Percentiles rank a stretch among this genome's conserved stretches.
Evolutionary conservation across 2,797 vertebrate species (phyloP).

Genomic region (Halcyon badia): DNA sequence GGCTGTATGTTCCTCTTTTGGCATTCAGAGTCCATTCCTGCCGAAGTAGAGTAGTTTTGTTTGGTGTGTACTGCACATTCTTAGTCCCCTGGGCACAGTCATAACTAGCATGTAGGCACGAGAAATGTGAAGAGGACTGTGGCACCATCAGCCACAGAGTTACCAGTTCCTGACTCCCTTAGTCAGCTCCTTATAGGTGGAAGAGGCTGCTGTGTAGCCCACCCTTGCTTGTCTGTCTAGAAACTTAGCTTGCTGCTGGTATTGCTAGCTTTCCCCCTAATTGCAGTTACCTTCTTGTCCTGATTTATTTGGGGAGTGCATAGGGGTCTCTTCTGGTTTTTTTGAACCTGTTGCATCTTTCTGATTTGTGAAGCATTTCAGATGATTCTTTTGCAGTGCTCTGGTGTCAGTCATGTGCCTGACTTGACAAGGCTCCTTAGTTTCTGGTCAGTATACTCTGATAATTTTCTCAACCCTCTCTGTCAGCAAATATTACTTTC

Average conservation of each 20-base stretch:
- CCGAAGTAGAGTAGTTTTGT: neutral
- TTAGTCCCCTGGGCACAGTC: neutral
- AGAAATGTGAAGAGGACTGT: neutral
- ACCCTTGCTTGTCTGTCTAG: neutral
- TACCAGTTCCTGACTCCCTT: neutral
- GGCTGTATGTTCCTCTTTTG: neutral
- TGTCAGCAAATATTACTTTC: neutral
- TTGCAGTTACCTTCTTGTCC: neutral
- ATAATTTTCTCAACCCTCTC: neutral
- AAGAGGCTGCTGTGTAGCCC: neutral
- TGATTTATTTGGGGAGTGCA: neutral
- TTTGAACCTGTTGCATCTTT: neutral
- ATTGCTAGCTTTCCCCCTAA: neutral
- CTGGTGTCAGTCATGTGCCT: neutral
- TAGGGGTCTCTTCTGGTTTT: neutral
- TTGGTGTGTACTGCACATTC: neutral
- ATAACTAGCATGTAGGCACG: fast-evolving
- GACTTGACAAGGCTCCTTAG: neutral
- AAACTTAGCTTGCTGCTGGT: neutral
- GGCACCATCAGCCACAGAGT: neutral
- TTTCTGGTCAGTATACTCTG: neutral
- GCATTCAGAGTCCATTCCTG: neutral
- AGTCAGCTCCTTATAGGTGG: neutral
- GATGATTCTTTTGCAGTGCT: neutral
- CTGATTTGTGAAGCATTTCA: neutral